Evolutionary conservation across 2,888 invertebrate genomes (phyloP), one percentile per base, ranked within the genome.

Genomic region (Amiota mariae): DNA sequence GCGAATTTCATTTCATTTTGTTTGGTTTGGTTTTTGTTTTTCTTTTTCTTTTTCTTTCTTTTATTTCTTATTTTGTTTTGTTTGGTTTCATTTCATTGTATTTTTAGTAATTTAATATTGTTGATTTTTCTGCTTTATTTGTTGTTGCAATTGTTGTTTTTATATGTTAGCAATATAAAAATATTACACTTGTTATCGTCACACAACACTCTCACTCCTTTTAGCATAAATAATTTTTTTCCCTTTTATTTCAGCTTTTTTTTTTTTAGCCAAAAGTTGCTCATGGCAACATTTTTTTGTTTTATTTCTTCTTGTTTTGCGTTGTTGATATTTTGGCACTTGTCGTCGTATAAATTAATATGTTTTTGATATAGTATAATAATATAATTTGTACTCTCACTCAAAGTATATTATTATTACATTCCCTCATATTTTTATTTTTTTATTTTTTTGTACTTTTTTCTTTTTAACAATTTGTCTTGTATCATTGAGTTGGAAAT

Each of bases 111-210:
- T 36, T 76, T 61, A 56, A 47, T 71, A 54, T 63, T 61, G 63
- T 73, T 73, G 66, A n/a, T 46, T n/a, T 64, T 64, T 10, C 8
- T 36, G 64, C 64, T 64, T 64, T 64, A 46, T 64, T 36, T 64
- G 24, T 20, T 75, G 77, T 77, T 72, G 72, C 46, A 47, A 67
- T 49, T 48, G 56, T 56, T 64, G 13, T 71, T 61, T 13, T 48
- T 47, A n/a, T 64, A 24, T 9, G n/a, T 24, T 24, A 13, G 0
- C 36, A 15, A 59, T 18, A 59, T 20, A 1, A 59, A 20, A 59
- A n/a, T 11, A 59, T 9, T 11, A 6, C 8, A 59, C 18, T 18
- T 59, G 59, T 59, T 59, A 59, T 18, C 59, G 59, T 20, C 20
- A 20, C 4, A 10, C 9, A 18, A 59, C 59, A 20, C 59, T 59